These are phyloP conservation scores for Embidobia sp. DNA, from an alignment of 2,888 invertebrate genomes.

Conservation along the genomic window DNA sequence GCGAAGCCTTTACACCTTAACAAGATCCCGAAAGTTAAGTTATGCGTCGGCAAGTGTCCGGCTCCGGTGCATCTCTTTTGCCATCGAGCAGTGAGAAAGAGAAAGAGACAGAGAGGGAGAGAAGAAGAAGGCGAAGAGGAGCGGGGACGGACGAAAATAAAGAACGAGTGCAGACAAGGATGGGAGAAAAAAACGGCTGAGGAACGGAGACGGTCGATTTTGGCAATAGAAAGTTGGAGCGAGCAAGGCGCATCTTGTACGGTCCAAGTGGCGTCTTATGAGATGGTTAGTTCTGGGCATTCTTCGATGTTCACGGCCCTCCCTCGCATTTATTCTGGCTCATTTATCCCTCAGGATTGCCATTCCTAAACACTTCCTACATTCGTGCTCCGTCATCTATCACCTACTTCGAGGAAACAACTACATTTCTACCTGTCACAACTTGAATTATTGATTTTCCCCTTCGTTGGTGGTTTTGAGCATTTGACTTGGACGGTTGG, in stretches of 20 bases:
- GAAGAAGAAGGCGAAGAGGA: conserved; percentile 8
- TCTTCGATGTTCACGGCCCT: conserved; percentile 69
- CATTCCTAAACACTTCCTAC: conserved; percentile 65
- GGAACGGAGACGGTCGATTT: no score
- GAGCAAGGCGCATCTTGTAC: conserved; percentile 51
- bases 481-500: not conserved
- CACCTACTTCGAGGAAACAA: conserved; percentile 51
- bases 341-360: conserved; percentile 72
- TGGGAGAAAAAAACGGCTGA: no score
- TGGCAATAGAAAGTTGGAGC: conserved; percentile 19
- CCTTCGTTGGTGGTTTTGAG: conserved; percentile 28
- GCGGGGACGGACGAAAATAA: not conserved
- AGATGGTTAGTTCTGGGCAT: conserved; percentile 70
- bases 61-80: conserved; percentile 38
- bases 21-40: conserved; percentile 68
- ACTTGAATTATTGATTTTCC: conserved; percentile 45
- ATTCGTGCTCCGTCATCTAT: conserved; percentile 55
- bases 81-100: conserved; percentile 14
- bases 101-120: conserved; percentile 6
- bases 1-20: conserved; percentile 54
- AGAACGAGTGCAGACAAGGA: no score
- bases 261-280: conserved; percentile 52
- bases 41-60: conserved; percentile 60
- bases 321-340: conserved; percentile 72
- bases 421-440: conserved; percentile 56